Base-by-base conservation (phyloP, 1,140 invertebrate genomes). In the Venturia canescens region DNA sequence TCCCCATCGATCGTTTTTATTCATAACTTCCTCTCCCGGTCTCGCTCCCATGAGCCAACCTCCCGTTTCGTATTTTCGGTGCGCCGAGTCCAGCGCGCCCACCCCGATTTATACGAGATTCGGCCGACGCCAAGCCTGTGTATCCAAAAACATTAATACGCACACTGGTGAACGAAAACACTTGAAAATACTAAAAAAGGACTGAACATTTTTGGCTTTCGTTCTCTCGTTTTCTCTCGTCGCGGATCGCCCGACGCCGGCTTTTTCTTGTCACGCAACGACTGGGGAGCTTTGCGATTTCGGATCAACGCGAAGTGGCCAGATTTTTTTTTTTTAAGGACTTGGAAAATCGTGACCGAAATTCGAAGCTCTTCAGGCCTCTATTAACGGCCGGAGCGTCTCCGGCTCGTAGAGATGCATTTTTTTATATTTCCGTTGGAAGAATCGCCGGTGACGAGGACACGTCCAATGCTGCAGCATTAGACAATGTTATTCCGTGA, bases 1-100 rank as follows among this genome's bases (percentile, higher is more conserved):
- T 80, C 83, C 79, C 83, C 84, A 89, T 91, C 87, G 89, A 90
- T 89, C 86, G 84, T 53, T 84, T 87, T 90, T 88, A 89, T 90
- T 90, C 88, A 87, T 88, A 88, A 86, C 88, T 86, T 86, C 82
- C 80, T 80, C 80, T 76, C 27, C 63, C 60, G 16, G 60, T 50
- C 15, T 69, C 57, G 57, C 26, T 82, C 63, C 38, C 67, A 31
- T 50, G 50, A 0, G 31, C 57, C 57, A 77, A 31, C 0, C 31
- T 44, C 53, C 34, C 57, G 57, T 77, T 63, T 77, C 75, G 66
- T 77, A 77, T 77, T 77, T 77, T 77, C 60, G 75, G 66, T 29
- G 44, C 44, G 23, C 21, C 2, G 44, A 48, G 53, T 76, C 77
- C 67, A 83, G 63, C 23, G 70, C 71, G 57, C 15, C 27, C 23